Evolutionary conservation across 37 sponge, comb jelly and placozoan genomes (phyloP).

Genomic region (Agelas oroides): DNA sequence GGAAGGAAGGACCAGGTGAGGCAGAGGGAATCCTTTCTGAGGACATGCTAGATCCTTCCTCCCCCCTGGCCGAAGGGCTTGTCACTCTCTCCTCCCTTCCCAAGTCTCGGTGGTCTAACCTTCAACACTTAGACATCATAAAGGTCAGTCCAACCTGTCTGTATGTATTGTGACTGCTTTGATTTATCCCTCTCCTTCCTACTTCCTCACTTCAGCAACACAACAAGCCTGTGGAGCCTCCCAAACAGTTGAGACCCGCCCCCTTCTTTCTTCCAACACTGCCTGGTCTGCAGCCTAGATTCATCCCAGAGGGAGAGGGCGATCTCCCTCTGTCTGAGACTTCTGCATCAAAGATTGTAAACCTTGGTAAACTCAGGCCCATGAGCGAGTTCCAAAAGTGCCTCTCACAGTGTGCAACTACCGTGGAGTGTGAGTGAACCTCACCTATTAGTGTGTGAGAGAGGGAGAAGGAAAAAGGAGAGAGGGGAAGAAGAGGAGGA

Average conservation of each 20-base stretch:
- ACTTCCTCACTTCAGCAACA: constrained; percentile 37
- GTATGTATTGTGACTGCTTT: no score
- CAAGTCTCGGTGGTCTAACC: constrained; percentile 85
- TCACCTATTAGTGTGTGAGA: no score
- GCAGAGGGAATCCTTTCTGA: not conserved
- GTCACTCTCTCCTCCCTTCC: constrained; percentile 86
- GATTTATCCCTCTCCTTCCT: no score
- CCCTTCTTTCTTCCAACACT: constrained; percentile 96
- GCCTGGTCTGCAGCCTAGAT: constrained; percentile 76
- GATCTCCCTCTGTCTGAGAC: constrained; percentile 9
- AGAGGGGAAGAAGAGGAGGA: no score
- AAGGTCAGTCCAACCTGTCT: constrained; percentile 47
- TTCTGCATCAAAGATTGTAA: constrained; percentile 52
- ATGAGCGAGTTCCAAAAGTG: constrained; percentile 58
- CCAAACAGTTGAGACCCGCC: constrained; percentile 74
- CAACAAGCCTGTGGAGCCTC: constrained; percentile 96
- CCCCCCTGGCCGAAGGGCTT: constrained; percentile 59
- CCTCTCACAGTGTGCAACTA: constrained; percentile 23
- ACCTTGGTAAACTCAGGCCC: constrained; percentile 47
- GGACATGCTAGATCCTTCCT: constrained; percentile 8
- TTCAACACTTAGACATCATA: constrained; percentile 85
- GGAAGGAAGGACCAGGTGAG: not conserved
- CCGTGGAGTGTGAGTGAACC: constrained; percentile 48
- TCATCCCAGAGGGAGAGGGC: constrained; percentile 48
- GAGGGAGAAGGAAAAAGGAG: no score